Evolutionary conservation across 2,888 invertebrate species (phyloP), one percentile per base, ranked within the genome.

Genomic region (Troilus luridus): DNA sequence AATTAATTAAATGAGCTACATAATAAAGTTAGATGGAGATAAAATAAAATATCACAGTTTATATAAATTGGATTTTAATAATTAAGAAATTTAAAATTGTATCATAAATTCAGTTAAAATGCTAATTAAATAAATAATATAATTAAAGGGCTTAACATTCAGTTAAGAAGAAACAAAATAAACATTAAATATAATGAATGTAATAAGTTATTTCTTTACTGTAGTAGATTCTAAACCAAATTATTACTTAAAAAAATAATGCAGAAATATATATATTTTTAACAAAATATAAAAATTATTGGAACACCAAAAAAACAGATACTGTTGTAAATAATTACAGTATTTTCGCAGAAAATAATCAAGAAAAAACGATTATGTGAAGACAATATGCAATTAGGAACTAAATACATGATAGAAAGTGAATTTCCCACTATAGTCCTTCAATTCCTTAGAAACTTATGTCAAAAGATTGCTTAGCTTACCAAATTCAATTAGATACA

Each of bases 401-500:
- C 90, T 27, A 67, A 90, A 90, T 85, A 90, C 90, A 90, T 90
- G 54, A 24, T 89, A 54, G 67, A 67, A 88, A 58, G 72, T 72
- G 59, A 64, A 62, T 27, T 72, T 58, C 90, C 54, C 7, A 85
- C 85, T 56, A 54, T 54, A 27, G 67, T 41, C 89, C 89, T 89
- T 67, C 89, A 89, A 64, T 54, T 21, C 62, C n/a, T 67, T 12
- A 67, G 19, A 88, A 64, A 64, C 27, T 54, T 67, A 64, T 77
- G 90, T 67, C 56, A 24, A 90, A 72, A 64, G 77, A 72, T 56
- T 85, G 85, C 85, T 77, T 56, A 77, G 90, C 90, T 90, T 56
- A 90, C 67, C 67, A 90, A 85, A 85, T 77, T 90, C 90, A 90
- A 90, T 90, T 90, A n/a, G 90, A 54, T 58, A 90, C 90, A 90